phyloP scores from a whole-genome alignment of 2,888 invertebrate genomes.

The Mellilla xanthometata region DNA sequence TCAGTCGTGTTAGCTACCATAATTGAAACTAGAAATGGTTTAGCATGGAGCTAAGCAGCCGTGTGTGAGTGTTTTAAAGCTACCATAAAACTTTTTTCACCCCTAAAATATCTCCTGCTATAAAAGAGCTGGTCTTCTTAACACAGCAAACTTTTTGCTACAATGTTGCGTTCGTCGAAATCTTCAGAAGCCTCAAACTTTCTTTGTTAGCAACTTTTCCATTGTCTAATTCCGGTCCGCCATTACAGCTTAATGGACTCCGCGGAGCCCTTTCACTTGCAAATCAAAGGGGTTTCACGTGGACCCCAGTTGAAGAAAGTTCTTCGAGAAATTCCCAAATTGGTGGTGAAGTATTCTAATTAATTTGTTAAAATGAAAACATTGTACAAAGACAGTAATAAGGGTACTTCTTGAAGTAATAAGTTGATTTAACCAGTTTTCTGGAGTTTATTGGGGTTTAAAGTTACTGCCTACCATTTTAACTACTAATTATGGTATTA shows the following conservation, averaged over 20 bases:
- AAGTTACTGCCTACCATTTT: too few relatives aligned
- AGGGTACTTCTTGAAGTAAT: neutral
- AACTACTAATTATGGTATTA: too few relatives aligned
- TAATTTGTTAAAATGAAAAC: slow-evolving; percentile 7
- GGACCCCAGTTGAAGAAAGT: slow-evolving; percentile 4
- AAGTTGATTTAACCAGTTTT: too few relatives aligned
- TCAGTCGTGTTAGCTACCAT: too few relatives aligned
- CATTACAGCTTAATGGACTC: slow-evolving; percentile 29
- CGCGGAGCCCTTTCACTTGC: slow-evolving; percentile 14
- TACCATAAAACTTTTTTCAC: too few relatives aligned
- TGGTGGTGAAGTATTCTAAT: slow-evolving; percentile 6
- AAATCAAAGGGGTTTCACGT: slow-evolving; percentile 16
- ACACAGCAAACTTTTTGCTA: slow-evolving; percentile 4
- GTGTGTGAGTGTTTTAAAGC: too few relatives aligned
- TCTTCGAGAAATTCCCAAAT: slow-evolving; percentile 3
- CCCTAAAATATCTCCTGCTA: too few relatives aligned
- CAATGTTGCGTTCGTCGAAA: slow-evolving; percentile 12
- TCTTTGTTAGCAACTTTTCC: slow-evolving; percentile 23
- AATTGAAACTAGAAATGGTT: too few relatives aligned
- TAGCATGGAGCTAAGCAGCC: too few relatives aligned
- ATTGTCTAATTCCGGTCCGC: slow-evolving; percentile 26
- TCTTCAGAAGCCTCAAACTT: slow-evolving; percentile 20
- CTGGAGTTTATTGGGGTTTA: too few relatives aligned
- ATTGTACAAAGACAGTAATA: slow-evolving; percentile 7
- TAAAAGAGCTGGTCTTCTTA: too few relatives aligned